Evolutionary conservation across 2,113 vertebrate species (phyloP).

Genomic region (Falcunculus frontatus): DNA sequence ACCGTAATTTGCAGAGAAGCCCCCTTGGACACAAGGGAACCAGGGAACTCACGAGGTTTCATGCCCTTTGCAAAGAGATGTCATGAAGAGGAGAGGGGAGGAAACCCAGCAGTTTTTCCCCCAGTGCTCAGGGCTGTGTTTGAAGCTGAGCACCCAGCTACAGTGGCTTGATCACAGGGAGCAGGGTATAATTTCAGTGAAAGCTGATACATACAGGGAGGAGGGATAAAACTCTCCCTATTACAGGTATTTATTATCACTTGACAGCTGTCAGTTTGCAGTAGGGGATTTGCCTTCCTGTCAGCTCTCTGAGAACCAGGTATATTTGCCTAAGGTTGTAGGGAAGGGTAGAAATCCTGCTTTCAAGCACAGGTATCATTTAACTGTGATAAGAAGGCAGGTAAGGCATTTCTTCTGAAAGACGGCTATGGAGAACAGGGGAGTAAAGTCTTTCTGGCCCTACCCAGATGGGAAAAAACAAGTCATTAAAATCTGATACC

Average conservation of each 20-base stretch:
- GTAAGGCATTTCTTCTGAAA: conserved; percentile 15
- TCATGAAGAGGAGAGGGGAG: background rate
- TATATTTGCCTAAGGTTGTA: conserved; percentile 37
- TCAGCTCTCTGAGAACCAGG: conserved; percentile 54
- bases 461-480: conserved; percentile 14
- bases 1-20: background rate
- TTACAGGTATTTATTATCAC: conserved; percentile 44
- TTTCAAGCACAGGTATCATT: conserved; percentile 47
- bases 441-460: conserved; percentile 25
- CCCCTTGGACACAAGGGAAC: background rate
- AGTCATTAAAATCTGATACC: conserved; percentile 52
- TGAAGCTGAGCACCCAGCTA: background rate
- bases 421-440: background rate
- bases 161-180: background rate
- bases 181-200: conserved; percentile 15
- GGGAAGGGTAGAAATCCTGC: conserved; percentile 14
- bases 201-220: conserved; percentile 24
- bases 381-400: conserved; percentile 18
- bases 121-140: background rate
- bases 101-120: background rate
- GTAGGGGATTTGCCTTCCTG: conserved; percentile 41
- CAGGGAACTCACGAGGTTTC: background rate
- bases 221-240: background rate
- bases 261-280: conserved; percentile 55
- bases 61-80: background rate